Evolutionary conservation across 2,113 vertebrate genomes (phyloP), one percentile per base, ranked within the genome.

Genomic region (Salvelinus fontinalis): DNA sequence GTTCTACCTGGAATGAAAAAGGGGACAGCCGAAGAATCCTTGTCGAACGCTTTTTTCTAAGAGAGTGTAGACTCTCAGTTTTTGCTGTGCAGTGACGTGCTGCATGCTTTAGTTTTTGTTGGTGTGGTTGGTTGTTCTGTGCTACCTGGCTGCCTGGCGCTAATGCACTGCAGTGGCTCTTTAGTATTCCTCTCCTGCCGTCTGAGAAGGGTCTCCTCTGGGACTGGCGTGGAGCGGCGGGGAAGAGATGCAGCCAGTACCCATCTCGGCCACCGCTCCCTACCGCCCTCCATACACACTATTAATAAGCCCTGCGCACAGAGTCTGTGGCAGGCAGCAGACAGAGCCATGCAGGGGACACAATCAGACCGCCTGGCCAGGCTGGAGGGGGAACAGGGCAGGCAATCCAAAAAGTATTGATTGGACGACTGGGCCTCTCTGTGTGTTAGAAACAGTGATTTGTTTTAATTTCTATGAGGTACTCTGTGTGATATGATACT

Each of bases 121-220:
- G 27, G 14, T 68, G 14, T 39, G 29, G 29, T 18, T 16, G 66
- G 14, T 29, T 14, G 24, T 67, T 26, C 20, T 18, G 59, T 68
- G 31, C 65, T 67, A 4, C 51, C 48, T 54, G 24, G 26, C 51
- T 67, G 27, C 51, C 48, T 54, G 24, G 49, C 27, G 3, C 24
- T 64, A 67, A 76, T 76, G 68, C 75, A 76, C 31, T 76, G 75
- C 75, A 64, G 68, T 70, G 34, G 14, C 13, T 76, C 68, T 70
- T 76, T 76, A 71, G 75, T 64, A 76, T 76, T 76, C 75, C n/a
- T 70, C 22, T 66, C 34, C 34, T 65, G 5, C 75, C 51, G 22
- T 71, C 70, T 65, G 69, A 65, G 31, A 59, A 73, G 57, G 59
- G n/a, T 24, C 18, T 26, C 71, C 14, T 59, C 57, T 44, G 71